A percentile compares a stretch with the other conserved stretches of the same genome.
phyloP scores from a whole-genome alignment of 2,888 invertebrate species.

The Cryptus viduatorius region DNA sequence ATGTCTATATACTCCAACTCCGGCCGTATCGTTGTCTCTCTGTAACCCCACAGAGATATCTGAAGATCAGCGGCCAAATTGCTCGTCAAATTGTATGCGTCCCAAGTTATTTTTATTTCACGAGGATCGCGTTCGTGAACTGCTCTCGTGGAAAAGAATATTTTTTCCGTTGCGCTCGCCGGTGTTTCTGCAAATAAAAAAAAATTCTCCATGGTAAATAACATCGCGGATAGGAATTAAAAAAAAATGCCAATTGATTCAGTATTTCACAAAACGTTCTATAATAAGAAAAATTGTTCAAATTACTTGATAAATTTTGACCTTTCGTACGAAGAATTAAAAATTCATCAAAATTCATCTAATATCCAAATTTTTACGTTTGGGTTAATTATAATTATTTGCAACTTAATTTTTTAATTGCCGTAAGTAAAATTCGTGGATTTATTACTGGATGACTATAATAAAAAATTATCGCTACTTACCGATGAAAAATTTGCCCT shows the following conservation, averaged over 20 bases:
- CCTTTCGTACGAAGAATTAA: too few relatives aligned
- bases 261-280: too few relatives aligned
- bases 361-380: too few relatives aligned
- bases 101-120: constrained; percentile 93
- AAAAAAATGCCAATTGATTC: too few relatives aligned
- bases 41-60: constrained; percentile 96
- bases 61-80: constrained; percentile 91
- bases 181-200: constrained; percentile 90
- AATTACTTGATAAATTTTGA: not conserved
- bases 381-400: too few relatives aligned
- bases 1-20: constrained; percentile 93
- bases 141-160: constrained; percentile 91
- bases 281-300: not conserved
- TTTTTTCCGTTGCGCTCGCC: constrained; percentile 93
- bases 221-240: not conserved
- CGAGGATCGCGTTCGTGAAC: constrained; percentile 91
- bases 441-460: too few relatives aligned
- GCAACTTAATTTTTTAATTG: too few relatives aligned
- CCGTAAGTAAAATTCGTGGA: too few relatives aligned
- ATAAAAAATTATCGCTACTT: constrained; percentile 81
- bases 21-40: constrained; percentile 93
- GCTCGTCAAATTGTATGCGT: constrained; percentile 93
- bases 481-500: constrained; percentile 96
- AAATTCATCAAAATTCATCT: too few relatives aligned
- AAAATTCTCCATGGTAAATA: constrained; percentile 27